These are phyloP conservation scores for Artibeus jamaicensis DNA, from an alignment of 2,797 vertebrate species.

Conservation along the genomic window DNA sequence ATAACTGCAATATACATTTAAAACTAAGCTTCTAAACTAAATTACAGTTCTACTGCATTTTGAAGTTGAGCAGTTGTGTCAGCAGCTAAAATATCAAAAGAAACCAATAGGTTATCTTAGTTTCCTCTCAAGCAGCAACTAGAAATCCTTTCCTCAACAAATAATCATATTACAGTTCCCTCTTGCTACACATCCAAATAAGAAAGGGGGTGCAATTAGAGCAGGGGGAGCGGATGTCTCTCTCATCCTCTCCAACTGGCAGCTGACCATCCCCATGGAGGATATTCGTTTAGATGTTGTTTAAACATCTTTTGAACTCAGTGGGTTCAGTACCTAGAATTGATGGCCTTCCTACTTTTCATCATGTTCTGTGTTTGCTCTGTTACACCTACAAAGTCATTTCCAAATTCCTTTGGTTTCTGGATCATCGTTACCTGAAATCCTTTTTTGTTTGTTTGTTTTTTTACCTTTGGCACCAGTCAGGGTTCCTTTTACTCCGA, in stretches of 20 bases:
- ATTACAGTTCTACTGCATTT: background rate
- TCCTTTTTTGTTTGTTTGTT: background rate
- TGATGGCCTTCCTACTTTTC: background rate
- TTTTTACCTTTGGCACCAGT: background rate
- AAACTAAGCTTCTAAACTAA: constrained; percentile 16
- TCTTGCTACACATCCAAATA: constrained; percentile 60
- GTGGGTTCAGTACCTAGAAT: background rate
- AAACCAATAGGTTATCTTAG: constrained; percentile 67
- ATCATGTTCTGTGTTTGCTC: background rate
- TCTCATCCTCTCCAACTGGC: constrained; percentile 26
- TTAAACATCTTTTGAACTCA: constrained; percentile 26
- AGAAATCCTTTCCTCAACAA: constrained; percentile 77
- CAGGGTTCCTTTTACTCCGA: background rate
- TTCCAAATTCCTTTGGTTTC: constrained; percentile 76
- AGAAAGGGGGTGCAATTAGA: constrained; percentile 43
- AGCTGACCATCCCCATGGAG: constrained; percentile 49
- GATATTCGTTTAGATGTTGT: constrained; percentile 41
- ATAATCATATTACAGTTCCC: constrained; percentile 69
- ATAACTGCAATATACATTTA: background rate
- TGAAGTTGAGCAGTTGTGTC: constrained; percentile 28
- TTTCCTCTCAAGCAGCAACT: constrained; percentile 67
- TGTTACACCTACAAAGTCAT: constrained; percentile 69
- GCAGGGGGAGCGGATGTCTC: constrained; percentile 8
- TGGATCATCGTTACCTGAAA: constrained; percentile 78
- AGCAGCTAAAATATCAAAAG: constrained; percentile 61